Percentiles rank a stretch among this genome's conserved stretches.
phyloP scores from a whole-genome alignment of 2,113 vertebrate species.

The Pseudopodoces humilis region DNA sequence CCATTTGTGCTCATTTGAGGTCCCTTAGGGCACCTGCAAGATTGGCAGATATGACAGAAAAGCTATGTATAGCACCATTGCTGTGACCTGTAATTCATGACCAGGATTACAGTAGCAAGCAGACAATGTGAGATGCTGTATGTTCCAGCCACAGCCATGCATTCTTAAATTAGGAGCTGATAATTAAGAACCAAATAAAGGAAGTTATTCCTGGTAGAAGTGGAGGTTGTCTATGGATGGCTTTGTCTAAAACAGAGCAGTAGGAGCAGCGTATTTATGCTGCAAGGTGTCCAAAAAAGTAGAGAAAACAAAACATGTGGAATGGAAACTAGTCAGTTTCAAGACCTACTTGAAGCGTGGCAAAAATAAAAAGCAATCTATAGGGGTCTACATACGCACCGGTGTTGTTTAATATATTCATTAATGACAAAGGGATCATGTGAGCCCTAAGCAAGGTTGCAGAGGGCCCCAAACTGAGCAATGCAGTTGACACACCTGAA shows the following conservation, averaged over 20 bases:
- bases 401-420: background rate
- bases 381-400: background rate
- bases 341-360: background rate
- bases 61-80: accelerated
- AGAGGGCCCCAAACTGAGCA: no score
- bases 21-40: background rate
- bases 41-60: background rate
- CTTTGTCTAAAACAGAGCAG: background rate
- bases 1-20: background rate
- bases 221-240: background rate
- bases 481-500: background rate
- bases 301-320: background rate
- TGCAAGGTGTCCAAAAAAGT: background rate
- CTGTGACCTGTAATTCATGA: background rate
- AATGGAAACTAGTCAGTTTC: background rate
- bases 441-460: no score
- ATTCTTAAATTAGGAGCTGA: background rate
- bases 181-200: background rate
- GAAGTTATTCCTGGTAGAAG: background rate
- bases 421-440: background rate
- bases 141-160: background rate
- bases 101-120: background rate
- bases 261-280: background rate
- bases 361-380: background rate
- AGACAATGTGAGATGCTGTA: background rate